These are phyloP conservation scores for Nemopilema nomurai DNA, from an alignment of 30 jellyfish, hydroid and myxozoan species.

Conservation along the genomic window DNA sequence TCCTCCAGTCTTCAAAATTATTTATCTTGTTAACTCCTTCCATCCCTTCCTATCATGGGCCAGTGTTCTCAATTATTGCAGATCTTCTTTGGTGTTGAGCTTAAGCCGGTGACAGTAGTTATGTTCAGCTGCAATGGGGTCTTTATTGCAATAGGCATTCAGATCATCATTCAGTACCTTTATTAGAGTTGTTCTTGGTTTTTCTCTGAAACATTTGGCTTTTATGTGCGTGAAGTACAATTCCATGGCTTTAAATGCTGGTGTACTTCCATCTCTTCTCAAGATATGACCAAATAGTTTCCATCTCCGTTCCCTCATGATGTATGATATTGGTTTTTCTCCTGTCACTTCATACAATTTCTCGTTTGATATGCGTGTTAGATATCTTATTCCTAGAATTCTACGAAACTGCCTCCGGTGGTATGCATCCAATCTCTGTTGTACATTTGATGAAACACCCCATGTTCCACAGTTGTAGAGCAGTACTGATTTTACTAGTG, in stretches of 20 bases:
- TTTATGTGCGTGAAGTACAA: constrained; percentile 16
- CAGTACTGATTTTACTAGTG: constrained; percentile 41
- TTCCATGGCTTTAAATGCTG: constrained; percentile 50
- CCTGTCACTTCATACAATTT: constrained; percentile 47
- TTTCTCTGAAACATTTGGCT: neutral
- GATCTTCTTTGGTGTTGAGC: constrained; percentile 46
- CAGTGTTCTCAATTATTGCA: constrained; percentile 39
- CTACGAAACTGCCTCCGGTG: constrained; percentile 39
- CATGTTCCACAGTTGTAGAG: constrained; percentile 64
- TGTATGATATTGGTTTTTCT: constrained; percentile 30
- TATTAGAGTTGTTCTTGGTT: constrained; percentile 40
- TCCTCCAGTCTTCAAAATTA: constrained; percentile 37
- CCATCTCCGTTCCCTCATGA: constrained; percentile 45
- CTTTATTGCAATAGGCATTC: constrained; percentile 34
- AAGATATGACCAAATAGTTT: constrained; percentile 52
- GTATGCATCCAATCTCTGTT: constrained; percentile 35
- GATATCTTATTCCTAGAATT: constrained; percentile 30
- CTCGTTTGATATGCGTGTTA: constrained; percentile 34
- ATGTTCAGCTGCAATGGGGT: constrained; percentile 36
- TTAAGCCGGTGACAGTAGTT: constrained; percentile 36
- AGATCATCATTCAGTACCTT: constrained; percentile 39
- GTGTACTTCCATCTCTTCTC: constrained; percentile 31
- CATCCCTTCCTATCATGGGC: constrained; percentile 50
- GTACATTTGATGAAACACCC: constrained; percentile 34
- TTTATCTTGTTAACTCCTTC: constrained; percentile 22